phyloP scores from a whole-genome alignment of 2,113 vertebrate genomes.

The Nycticebus coucang region DNA sequence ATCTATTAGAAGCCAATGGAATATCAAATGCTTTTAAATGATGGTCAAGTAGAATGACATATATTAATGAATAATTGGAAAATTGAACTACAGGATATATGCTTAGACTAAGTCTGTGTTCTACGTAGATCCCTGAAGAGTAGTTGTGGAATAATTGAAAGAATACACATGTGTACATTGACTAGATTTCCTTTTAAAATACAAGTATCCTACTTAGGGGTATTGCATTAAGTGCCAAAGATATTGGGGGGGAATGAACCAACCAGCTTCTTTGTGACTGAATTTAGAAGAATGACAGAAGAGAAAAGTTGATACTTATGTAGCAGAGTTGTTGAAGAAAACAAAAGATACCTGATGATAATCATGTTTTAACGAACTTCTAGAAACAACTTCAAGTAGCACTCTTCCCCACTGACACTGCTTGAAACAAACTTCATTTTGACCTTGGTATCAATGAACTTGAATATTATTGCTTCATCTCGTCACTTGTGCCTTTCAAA shows the following conservation, averaged over 20 bases:
- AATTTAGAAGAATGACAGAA: not conserved
- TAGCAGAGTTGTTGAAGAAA: not conserved
- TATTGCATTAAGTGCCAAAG: not conserved
- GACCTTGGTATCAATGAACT: not conserved
- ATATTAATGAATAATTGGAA: not conserved
- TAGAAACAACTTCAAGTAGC: not conserved
- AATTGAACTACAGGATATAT: not conserved
- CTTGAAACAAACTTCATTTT: not conserved
- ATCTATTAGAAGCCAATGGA: not conserved
- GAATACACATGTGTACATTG: not conserved
- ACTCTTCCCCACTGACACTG: accelerated
- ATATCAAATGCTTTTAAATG: not conserved
- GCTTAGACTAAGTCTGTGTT: not conserved
- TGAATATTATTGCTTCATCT: not conserved
- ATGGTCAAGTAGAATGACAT: not conserved
- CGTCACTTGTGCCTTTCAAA: not conserved
- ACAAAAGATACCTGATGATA: not conserved
- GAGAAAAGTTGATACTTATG: not conserved
- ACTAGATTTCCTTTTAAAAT: not conserved
- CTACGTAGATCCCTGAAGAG: not conserved
- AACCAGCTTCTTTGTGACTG: not conserved
- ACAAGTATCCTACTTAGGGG: not conserved
- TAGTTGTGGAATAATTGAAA: not conserved
- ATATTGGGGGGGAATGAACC: not conserved
- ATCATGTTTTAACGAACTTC: not conserved